These are phyloP conservation scores for Mugil cephalus DNA, from an alignment of 2,113 vertebrate genomes.

Conservation along the genomic window DNA sequence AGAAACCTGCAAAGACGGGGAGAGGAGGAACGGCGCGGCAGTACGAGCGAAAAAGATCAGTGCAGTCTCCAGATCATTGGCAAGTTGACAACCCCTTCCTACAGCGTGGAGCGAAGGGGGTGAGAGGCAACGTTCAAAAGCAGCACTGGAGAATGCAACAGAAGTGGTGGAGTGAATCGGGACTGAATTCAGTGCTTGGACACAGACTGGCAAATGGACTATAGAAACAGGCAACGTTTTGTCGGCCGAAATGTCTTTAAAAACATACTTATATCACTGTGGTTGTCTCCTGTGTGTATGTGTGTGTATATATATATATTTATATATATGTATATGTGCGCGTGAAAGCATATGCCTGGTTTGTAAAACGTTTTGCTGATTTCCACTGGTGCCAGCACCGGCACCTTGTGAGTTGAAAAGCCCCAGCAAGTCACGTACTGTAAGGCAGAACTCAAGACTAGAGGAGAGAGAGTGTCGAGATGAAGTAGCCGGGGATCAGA, in stretches of 20 bases:
- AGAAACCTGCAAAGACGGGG: neutral
- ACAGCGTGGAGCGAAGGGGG: neutral
- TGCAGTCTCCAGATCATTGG: conserved; percentile 21
- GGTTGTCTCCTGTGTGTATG: conserved; percentile 15
- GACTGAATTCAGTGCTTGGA: conserved; percentile 52
- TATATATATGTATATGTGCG: neutral
- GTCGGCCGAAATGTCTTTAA: neutral
- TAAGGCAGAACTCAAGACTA: conserved; percentile 34
- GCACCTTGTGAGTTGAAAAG: conserved; percentile 46
- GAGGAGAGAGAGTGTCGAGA: conserved; percentile 30
- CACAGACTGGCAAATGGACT: conserved; percentile 28
- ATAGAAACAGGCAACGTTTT: neutral
- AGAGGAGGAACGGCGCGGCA: conserved; percentile 10
- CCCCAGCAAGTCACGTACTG: conserved; percentile 26
- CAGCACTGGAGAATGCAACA: conserved; percentile 23
- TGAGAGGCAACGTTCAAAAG: conserved; percentile 21
- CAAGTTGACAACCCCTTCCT: neutral
- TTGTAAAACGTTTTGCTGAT: conserved; percentile 18
- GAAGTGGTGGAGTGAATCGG: conserved; percentile 36
- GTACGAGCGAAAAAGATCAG: neutral
- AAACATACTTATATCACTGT: conserved; percentile 4
- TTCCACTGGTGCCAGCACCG: conserved; percentile 38
- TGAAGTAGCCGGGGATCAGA: conserved; percentile 7
- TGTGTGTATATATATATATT: neutral
- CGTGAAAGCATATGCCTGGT: conserved; percentile 5